Base-by-base conservation (phyloP, 2,797 vertebrate genomes). In the Gila robusta region DNA sequence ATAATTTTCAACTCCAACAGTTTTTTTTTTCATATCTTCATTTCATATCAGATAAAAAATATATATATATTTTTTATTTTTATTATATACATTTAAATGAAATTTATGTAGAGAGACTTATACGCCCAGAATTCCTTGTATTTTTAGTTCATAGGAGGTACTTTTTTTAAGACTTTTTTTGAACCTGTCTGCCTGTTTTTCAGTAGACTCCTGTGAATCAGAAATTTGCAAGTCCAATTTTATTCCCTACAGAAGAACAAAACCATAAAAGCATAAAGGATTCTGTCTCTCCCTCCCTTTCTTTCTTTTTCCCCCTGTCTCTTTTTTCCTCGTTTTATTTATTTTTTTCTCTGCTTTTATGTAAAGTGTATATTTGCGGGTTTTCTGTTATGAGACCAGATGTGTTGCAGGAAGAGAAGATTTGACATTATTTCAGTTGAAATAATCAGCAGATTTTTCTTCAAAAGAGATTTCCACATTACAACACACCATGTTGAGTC, bases 181-280 rank as follows among this genome's bases (percentile, higher is more conserved):
- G 66, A 85, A 37, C 35, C 54, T 79, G 74, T n/a, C 78, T 52
- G 54, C 79, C 59, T 83, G 78, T 16, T 28, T 82, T 79, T 89
- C 32, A 66, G 47, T 44, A 83, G 71, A 71, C 86, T 91, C 91
- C 87, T 92, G 92, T 95, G 93, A 96, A 96, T 94, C 93, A 93
- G 92, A 94, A 94, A 97, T 96, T 96, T 96, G 94, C 96, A 97
- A 97, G 95, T 96, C 95, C 95, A 96, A 97, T 97, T 94, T 94
- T 94, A 95, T 92, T 95, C 94, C 92, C 93, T 92, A 95, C 93
- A 74, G 89, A 88, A 70, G 84, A 87, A 77, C 71, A 76, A 79
- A 87, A 82, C 56, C 74, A 80, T 77, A 89, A 86, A 86, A 80
- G 86, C 84, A 86, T 85, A 73, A 89, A 88, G 76, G 79, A 88